These are phyloP conservation scores for Drosophila malerkotliana DNA, from an alignment of 1,140 invertebrate species.

Conservation along the genomic window DNA sequence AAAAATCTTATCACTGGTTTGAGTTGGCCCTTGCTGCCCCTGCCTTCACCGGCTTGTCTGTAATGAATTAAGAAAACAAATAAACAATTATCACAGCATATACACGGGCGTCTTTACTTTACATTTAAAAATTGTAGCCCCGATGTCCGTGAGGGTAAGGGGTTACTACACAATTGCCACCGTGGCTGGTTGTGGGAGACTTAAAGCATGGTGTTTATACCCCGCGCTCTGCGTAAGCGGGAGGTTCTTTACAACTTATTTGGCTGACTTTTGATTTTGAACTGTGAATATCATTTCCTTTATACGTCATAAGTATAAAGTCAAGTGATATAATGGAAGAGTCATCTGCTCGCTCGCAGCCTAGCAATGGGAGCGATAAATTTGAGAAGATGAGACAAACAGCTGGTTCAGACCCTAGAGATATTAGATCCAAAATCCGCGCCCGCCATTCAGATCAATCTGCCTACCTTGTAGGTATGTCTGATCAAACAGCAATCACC, in stretches of 20 bases:
- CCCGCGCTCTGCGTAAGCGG: conserved; percentile 7
- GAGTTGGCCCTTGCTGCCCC: too few relatives aligned
- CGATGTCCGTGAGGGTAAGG: too few relatives aligned
- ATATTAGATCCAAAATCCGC: conserved; percentile 1
- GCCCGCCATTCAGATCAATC: too few relatives aligned
- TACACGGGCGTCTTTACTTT: too few relatives aligned
- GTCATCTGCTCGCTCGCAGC: conserved; percentile 1
- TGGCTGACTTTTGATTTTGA: neutral
- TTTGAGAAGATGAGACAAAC: neutral
- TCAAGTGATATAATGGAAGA: conserved; percentile 1
- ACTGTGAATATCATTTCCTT: neutral
- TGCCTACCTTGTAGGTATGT: neutral
- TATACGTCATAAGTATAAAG: too few relatives aligned
- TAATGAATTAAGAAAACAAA: too few relatives aligned
- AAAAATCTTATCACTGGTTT: too few relatives aligned
- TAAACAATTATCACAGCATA: too few relatives aligned
- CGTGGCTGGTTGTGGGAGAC: too few relatives aligned
- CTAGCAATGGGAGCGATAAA: neutral
- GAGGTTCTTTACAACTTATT: conserved; percentile 8
- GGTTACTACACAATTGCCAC: too few relatives aligned
- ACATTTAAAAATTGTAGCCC: too few relatives aligned
- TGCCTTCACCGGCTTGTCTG: too few relatives aligned
- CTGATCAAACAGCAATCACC: neutral
- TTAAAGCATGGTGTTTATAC: neutral
- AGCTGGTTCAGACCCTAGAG: neutral